These are phyloP conservation scores for Caligus rogercresseyi DNA, from an alignment of 1,140 invertebrate species.

Conservation along the genomic window DNA sequence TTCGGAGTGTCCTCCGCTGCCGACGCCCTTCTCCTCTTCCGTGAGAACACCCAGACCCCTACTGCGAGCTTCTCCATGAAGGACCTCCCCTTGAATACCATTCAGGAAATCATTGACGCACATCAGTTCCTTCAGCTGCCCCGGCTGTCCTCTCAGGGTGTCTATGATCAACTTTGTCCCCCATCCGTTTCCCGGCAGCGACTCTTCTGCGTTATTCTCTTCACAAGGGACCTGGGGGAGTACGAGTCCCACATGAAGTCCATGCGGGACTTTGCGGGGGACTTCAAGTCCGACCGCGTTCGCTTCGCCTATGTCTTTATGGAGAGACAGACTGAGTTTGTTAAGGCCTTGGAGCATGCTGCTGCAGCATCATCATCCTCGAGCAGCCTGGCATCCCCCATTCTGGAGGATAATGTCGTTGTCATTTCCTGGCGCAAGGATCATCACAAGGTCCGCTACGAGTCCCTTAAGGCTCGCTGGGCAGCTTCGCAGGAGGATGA, in stretches of 20 bases:
- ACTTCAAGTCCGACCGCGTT: conserved; percentile 42
- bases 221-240: conserved; percentile 43
- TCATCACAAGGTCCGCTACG: conserved; percentile 60
- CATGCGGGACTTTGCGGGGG: conserved; percentile 31
- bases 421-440: conserved; percentile 78
- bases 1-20: conserved; percentile 47
- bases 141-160: conserved; percentile 66
- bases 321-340: conserved; percentile 59
- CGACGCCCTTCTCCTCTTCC: conserved; percentile 54
- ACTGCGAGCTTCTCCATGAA: conserved; percentile 66
- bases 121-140: conserved; percentile 78
- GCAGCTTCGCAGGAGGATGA: conserved; percentile 45
- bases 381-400: background rate
- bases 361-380: too few species aligned
- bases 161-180: conserved; percentile 71
- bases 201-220: conserved; percentile 65
- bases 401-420: conserved; percentile 27
- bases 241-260: conserved; percentile 30
- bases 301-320: conserved; percentile 57
- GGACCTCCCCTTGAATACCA: conserved; percentile 63
- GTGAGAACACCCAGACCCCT: conserved; percentile 66
- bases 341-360: conserved; percentile 40
- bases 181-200: background rate
- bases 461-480: conserved; percentile 58
- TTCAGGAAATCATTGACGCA: conserved; percentile 66